Percentiles rank a stretch among this genome's conserved stretches.
These are phyloP conservation scores for Zaprionus tsacasi DNA, from an alignment of 1,140 invertebrate genomes.

Conservation along the genomic window DNA sequence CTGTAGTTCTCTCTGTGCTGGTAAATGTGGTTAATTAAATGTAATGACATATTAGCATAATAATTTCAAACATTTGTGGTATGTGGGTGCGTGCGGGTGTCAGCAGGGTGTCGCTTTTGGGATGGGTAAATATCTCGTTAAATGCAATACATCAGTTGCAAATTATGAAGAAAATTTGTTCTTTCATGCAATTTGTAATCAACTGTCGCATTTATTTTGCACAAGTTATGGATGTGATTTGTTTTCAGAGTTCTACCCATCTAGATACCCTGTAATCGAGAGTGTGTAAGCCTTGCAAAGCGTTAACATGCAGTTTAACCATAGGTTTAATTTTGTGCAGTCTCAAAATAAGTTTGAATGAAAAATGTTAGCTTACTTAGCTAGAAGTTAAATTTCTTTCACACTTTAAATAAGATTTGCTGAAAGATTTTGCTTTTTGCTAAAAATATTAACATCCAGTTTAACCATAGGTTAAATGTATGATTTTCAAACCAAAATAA, in stretches of 20 bases:
- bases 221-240: too few relatives aligned
- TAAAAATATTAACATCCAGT: too few relatives aligned
- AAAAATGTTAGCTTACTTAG: too few relatives aligned
- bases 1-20: neutral
- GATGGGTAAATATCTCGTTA: constrained; percentile 9
- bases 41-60: constrained; percentile 60
- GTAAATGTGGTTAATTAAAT: constrained; percentile 78
- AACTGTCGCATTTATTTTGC: constrained; percentile 27
- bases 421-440: too few relatives aligned
- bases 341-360: neutral
- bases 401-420: too few relatives aligned
- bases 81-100: neutral
- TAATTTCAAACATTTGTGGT: constrained; percentile 53
- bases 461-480: too few relatives aligned
- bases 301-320: neutral
- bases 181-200: constrained; percentile 28
- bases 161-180: constrained; percentile 57
- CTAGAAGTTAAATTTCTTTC: too few relatives aligned
- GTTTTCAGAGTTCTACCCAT: neutral
- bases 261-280: neutral
- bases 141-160: constrained; percentile 32
- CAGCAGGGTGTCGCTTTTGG: constrained; percentile 25
- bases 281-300: neutral
- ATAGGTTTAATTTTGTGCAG: neutral
- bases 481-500: too few relatives aligned